Evolutionary conservation across 1,140 invertebrate genomes (phyloP), one percentile per base, ranked within the genome.

Genomic region (Drosophila repleta): DNA sequence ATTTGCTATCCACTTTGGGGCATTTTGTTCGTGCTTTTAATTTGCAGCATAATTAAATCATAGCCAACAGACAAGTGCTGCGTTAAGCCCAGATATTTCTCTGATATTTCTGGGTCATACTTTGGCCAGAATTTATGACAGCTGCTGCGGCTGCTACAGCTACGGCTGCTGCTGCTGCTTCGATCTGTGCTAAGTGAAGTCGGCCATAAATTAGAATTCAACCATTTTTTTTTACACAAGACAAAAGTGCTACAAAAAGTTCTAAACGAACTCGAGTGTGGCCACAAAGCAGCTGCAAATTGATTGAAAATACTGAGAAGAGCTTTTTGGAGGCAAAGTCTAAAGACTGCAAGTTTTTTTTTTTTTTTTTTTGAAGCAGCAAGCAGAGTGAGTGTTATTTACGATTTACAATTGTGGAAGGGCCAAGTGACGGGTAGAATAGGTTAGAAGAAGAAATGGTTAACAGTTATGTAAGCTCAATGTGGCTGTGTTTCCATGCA

Each of bases 31-130:
- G 69, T 84, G 81, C 72, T 85, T 87, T 81, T 81, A 77, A 83
- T 83, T 84, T 79, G 74, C 76, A 64, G 68, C 77, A 63, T 84
- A 85, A 85, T 85, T 85, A 87, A 87, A 87, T 85, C 78, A 82
- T 71, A 21, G 60, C 20, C 58, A 17, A 58, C 49, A 64, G 79
- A 52, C 48, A 56, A 21, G 24, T 15, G n/a, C 45, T 20, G 45
- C 45, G 18, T 11, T 46, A 13, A 46, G 21, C 7, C 48, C 48
- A 51, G 20, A 20, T 43, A 43, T 8, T 15, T 43, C 39, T 46
- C 20, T 29, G 39, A 29, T 41, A 39, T 64, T 71, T 74, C 62
- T 68, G 64, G 66, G 77, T 69, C 76, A 84, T 77, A 68, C 37
- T 77, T 81, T 71, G 62, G 41, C 61, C 65, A 60, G 2, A 82